Percentiles rank a stretch among this genome's conserved stretches.
Evolutionary conservation across 2,113 vertebrate species (phyloP).

Genomic region (Poeciliopsis turrubarensis): DNA sequence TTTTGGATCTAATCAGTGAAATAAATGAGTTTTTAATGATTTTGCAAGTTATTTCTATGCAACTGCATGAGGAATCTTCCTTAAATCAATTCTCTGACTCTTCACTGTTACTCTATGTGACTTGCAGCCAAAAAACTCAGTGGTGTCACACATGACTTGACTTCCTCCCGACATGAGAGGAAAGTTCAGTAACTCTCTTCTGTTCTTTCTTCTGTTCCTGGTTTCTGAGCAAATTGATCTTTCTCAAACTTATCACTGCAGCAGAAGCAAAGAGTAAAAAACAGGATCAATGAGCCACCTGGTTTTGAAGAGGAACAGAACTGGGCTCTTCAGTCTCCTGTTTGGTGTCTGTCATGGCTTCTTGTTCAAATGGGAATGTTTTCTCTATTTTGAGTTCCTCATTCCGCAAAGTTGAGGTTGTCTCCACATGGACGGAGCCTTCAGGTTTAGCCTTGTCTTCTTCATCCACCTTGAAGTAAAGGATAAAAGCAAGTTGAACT

Average conservation of each 20-base stretch:
- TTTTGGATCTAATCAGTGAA: too few relatives aligned
- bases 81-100: too few relatives aligned
- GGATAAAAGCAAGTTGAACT: background rate
- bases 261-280: too few relatives aligned
- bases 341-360: background rate
- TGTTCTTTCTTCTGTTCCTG: too few relatives aligned
- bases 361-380: slow-evolving; percentile 4
- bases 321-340: slow-evolving; percentile 21
- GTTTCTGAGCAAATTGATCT: too few relatives aligned
- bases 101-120: too few relatives aligned
- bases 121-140: too few relatives aligned
- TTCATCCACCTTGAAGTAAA: slow-evolving; percentile 20
- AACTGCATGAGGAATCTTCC: too few relatives aligned
- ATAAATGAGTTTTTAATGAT: too few relatives aligned
- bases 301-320: slow-evolving; percentile 16
- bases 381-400: slow-evolving; percentile 12
- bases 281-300: slow-evolving; percentile 5
- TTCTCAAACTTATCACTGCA: background rate
- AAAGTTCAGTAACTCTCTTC: too few relatives aligned
- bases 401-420: background rate
- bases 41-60: too few relatives aligned
- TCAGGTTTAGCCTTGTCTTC: slow-evolving; percentile 7
- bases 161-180: background rate
- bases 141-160: too few relatives aligned
- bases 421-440: slow-evolving; percentile 3